Evolutionary conservation across 2,888 invertebrate genomes (phyloP).

Genomic region (Ametastegia equiseti): DNA sequence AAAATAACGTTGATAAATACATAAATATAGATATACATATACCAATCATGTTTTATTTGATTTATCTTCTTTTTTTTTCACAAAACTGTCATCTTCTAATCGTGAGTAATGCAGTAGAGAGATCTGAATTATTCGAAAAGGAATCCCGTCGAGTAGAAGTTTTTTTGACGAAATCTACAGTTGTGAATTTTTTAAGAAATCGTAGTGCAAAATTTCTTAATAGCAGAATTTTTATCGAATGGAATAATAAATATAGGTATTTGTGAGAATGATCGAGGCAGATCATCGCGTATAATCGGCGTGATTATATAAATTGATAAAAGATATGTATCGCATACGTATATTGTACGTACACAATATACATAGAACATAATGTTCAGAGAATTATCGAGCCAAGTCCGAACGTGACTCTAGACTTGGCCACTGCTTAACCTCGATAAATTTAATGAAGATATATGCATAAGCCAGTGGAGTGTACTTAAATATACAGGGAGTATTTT

Average conservation of each 20-base stretch:
- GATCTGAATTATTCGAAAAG: too few relatives aligned
- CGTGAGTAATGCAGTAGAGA: too few relatives aligned
- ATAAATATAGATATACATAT: too few relatives aligned
- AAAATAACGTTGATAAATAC: background rate
- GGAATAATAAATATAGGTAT: background rate
- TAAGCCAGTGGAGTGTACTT: background rate
- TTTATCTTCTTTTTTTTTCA: background rate
- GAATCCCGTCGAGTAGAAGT: too few relatives aligned
- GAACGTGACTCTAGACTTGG: slow-evolving; percentile 16
- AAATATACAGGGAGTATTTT: background rate
- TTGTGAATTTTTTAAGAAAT: too few relatives aligned
- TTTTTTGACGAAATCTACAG: too few relatives aligned
- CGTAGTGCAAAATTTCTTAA: too few relatives aligned
- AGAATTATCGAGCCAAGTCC: slow-evolving; percentile 16
- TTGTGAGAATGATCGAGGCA: background rate
- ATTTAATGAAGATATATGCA: slow-evolving; percentile 9
- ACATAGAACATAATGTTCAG: background rate
- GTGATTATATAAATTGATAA: background rate
- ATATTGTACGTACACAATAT: background rate
- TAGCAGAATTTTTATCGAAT: too few relatives aligned
- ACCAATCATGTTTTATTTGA: background rate
- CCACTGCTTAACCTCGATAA: slow-evolving; percentile 33
- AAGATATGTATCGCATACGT: background rate
- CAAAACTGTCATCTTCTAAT: too few relatives aligned
- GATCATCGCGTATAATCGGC: background rate